Evolutionary conservation across 37 sponge, comb jelly and placozoan species (phyloP), one percentile per base, ranked within the genome.

Genomic region (Corticium candelabrum): DNA sequence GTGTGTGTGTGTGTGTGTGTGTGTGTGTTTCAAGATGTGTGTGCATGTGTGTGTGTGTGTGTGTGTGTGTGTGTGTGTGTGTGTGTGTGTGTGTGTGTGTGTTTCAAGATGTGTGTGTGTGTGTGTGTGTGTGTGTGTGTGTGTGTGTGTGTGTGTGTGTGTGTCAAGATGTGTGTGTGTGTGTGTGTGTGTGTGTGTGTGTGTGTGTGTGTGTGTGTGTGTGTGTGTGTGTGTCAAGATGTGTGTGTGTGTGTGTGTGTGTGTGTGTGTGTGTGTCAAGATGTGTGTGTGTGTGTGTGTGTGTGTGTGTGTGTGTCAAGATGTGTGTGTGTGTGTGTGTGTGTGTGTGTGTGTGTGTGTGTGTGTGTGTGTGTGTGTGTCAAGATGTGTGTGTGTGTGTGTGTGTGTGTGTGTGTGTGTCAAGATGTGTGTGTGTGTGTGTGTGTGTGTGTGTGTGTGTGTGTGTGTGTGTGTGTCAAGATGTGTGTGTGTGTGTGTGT

Each of bases 51-150:
- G 31, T 77, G 41, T 30, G 32, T 1, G 43, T 40, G 41, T 77
- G 77, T 77, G 77, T 77, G 77, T 40, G 77, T 77, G 77, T 77
- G 77, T 40, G 4, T 77, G 77, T 77, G 77, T 77, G 77, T 77
- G 77, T 40, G 43, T 77, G 77, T n/a, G n/a, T n/a, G n/a, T n/a
- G n/a, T n/a, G n/a, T n/a, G n/a, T n/a, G n/a, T n/a, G n/a, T n/a
- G n/a, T 40, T 41, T 77, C 43, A 30, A 43, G 38, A 3, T 40
- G 77, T 77, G 77, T 40, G 77, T 77, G 77, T 77, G 43, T 77
- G 77, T 77, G 77, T 2, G 41, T 77, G 77, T 40, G 68, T 78
- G 35, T 68, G 68, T 78, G 68, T 68, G 79, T 78, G 68, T 68
- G 68, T 78, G 35, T 43, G 56, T 43, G 56, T 43, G 56, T 43